Base-by-base conservation (phyloP, 2,888 invertebrate species). In the Caenorhabditis wallacei region DNA sequence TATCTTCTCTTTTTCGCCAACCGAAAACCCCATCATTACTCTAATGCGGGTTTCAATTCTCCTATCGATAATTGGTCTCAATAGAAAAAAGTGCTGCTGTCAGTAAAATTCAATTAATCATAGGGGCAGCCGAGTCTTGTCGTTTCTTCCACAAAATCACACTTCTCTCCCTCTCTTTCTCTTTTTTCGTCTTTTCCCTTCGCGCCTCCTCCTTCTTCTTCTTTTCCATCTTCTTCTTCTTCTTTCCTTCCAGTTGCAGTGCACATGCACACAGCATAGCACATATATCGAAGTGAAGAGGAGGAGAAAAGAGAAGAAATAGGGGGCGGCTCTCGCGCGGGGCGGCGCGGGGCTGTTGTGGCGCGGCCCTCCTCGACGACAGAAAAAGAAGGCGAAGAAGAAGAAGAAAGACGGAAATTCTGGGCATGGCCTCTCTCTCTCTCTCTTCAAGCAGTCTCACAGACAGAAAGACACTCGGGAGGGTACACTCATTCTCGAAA, bases 71-170 rank as follows among this genome's bases (percentile, higher is more conserved):
- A 69, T 43, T 22, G 56, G 69, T n/a, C 43, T 35, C 69, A n/a
- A 20, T 20, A 20, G 20, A 30, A 30, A 40, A 40, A 40, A 40
- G 11, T 30, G 30, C 30, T 30, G 30, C 30, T 30, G 30, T 30
- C 30, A 69, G 69, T 69, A 22, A 56, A 76, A 76, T 76, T 61
- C 68, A 68, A 76, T 76, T 69, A 68, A 69, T 75, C 59, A 68
- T 57, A 37, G 48, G 26, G 61, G 22, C 24, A n/a, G 24, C 59
- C 8, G 30, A 30, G 30, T 30, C 30, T 30, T 30, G 30, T 30
- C 30, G 13, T 46, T 18, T 61, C 26, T 40, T 54, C 56, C 57
- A 37, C 30, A 69, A 54, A 40, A 64, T 37, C 56, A n/a, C 37
- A 35, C 26, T 48, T 64, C 16, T 75, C 48, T 22, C 53, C n/a